Evolutionary conservation across 2,888 invertebrate species (phyloP), one percentile per base, ranked within the genome.

Genomic region (Melitaea athalia): DNA sequence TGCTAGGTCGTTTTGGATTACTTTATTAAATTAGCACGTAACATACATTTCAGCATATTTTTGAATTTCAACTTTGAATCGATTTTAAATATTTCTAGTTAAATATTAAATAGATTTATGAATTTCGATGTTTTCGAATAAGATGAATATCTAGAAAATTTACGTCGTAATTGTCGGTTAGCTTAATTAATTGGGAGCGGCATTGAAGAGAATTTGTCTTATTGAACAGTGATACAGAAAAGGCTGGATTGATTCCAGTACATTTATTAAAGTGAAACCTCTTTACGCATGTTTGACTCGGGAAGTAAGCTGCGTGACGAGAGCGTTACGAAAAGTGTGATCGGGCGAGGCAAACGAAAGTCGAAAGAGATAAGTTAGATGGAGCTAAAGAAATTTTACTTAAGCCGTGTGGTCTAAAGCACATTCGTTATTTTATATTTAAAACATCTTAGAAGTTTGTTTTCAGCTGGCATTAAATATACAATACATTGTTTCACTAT

Each of bases 401-500:
- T 24, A 1, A 24, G 24, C 3, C 24, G 24, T 24, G 1, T 24
- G 24, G 24, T 24, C 3, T 24, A 24, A 24, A 24, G 24, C 24
- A 24, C 24, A 24, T 3, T 24, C 24, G 24, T 24, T 24, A n/a
- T 24, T 24, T 50, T 38, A 8, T 38, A 38, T 7, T 38, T 38
- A 38, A 38, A 12, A n/a, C 5, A 7, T 45, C 4, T 45, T 14
- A 45, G 5, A 15, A 14, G 14, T 55, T 3, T n/a, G n/a, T 55
- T 38, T 33, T 55, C 55, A 33, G 55, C 33, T n/a, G 33, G 55
- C 55, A 55, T 55, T 55, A 55, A 38, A n/a, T 33, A 24, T 24
- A 24, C 24, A 24, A 24, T 24, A 24, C 24, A 24, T 24, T 24
- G 24, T 24, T 24, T 38, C 38, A 38, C 2, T 38, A 0, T 38